Evolutionary conservation across 2,888 invertebrate species (phyloP), one percentile per base, ranked within the genome.

Genomic region (Nycteola revayana): DNA sequence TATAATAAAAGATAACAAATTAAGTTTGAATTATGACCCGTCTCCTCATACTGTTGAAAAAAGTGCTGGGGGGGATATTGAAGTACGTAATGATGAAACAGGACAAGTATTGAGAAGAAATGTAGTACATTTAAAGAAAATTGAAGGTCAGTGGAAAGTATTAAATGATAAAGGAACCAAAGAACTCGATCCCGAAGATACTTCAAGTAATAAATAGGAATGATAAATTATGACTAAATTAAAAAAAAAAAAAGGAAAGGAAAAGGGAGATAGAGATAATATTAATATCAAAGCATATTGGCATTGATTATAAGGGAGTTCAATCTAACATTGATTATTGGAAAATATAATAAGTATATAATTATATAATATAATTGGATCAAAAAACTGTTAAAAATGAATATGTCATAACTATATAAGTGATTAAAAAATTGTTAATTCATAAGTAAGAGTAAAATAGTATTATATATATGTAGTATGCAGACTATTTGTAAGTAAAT

Each of bases 81-180:
- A 11, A 20, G 18, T 49, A 3, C 9, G 28, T 8, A 44, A 44
- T 20, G 44, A 50, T 21, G 31, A 33, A 10, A 49, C 36, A n/a
- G 49, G 49, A 5, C 29, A 42, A 23, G 18, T 27, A 17, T 9
- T 14, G 2, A 28, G 36, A 11, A 9, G 33, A 7, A 34, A 34
- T 8, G 4, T 34, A 9, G 33, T 56, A n/a, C 44, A 52, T 20
- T 21, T 32, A 9, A 29, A 29, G 10, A 29, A 9, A 8, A 8
- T 29, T 1, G 17, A 27, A 2, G 18, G 18, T 5, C 4, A 18
- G 6, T 18, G 18, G 18, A 18, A 6, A 18, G 4, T 6, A 5
- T 3, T 18, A 18, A 18, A 18, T 6, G n/a, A n/a, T n/a, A 18
- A 18, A 18, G 18, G 6, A 18, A 18, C 6, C 18, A 18, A 3